Conservation (phyloP, 2,888 invertebrate species). For the Brassicogethes aeneus region DNA sequence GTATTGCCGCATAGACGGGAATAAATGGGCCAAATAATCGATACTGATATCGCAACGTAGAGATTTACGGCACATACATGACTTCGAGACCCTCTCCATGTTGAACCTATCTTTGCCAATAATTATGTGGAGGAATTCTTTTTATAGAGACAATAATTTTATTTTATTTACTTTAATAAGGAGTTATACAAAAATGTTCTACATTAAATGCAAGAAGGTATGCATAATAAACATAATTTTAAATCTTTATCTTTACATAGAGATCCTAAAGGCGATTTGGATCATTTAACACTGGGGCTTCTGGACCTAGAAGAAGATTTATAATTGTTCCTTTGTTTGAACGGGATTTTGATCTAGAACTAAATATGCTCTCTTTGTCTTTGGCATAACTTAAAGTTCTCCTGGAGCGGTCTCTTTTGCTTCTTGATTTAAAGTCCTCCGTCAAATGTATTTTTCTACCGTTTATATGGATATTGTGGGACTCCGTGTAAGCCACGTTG, state of each 20-base stretch:
- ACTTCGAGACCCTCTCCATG: constrained; percentile 10
- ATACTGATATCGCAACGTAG: constrained; percentile 37
- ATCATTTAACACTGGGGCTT: background rate
- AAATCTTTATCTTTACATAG: too few relatives aligned
- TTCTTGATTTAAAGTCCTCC: constrained; percentile 57
- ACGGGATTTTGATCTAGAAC: background rate
- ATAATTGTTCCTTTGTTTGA: too few relatives aligned
- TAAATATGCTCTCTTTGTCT: constrained; percentile 24
- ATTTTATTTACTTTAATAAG: too few relatives aligned
- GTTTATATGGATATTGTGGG: constrained; percentile 85
- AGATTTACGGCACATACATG: constrained; percentile 34
- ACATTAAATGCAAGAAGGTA: too few relatives aligned
- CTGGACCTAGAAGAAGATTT: background rate
- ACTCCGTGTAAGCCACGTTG: constrained; percentile 94
- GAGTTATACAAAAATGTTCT: too few relatives aligned
- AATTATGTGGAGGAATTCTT: background rate
- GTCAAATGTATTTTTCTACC: constrained; percentile 82
- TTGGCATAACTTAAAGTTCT: constrained; percentile 38
- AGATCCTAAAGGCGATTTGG: too few relatives aligned
- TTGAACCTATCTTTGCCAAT: background rate
- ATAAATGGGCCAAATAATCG: constrained; percentile 41
- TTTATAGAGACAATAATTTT: too few relatives aligned
- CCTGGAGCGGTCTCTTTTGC: constrained; percentile 41
- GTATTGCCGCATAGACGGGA: constrained; percentile 34
- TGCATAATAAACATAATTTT: too few relatives aligned